A percentile compares a stretch with the other conserved stretches of the same genome.
phyloP scores from a whole-genome alignment of 2,888 invertebrate species.

The Lycaena phlaeas region DNA sequence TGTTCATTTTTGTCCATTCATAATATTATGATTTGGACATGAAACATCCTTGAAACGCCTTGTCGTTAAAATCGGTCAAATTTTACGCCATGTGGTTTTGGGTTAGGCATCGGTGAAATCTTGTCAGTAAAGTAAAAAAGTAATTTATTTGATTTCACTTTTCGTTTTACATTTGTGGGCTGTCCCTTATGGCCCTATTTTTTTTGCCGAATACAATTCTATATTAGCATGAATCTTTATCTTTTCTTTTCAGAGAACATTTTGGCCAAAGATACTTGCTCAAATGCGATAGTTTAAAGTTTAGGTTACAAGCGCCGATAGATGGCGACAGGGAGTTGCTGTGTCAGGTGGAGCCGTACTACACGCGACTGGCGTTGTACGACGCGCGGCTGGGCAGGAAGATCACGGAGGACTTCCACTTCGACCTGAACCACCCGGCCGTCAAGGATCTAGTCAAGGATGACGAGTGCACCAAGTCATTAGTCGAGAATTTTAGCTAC shows the following conservation, averaged over 20 bases:
- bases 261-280: conserved; percentile 90
- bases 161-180: too few species aligned
- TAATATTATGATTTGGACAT: too few species aligned
- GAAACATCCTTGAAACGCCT: too few species aligned
- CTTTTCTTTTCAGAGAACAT: conserved; percentile 76
- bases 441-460: conserved; percentile 74
- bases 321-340: conserved; percentile 82
- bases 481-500: conserved; percentile 66
- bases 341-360: conserved; percentile 94
- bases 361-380: conserved; percentile 89
- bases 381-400: conserved; percentile 91
- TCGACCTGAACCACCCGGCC: conserved; percentile 85
- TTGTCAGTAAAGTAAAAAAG: too few species aligned
- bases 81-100: too few species aligned
- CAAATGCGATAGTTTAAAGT: conserved; percentile 86
- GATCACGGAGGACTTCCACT: conserved; percentile 94
- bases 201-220: too few species aligned
- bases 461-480: conserved; percentile 58
- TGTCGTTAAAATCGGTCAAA: too few species aligned
- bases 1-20: too few species aligned
- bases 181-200: too few species aligned
- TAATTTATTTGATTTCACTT: too few species aligned
- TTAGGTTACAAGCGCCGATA: conserved; percentile 86
- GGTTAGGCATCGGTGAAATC: too few species aligned
- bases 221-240: too few species aligned